Evolutionary conservation across 2,797 vertebrate species (phyloP), one percentile per base, ranked within the genome.

Genomic region (Poeciliopsis gracilis): DNA sequence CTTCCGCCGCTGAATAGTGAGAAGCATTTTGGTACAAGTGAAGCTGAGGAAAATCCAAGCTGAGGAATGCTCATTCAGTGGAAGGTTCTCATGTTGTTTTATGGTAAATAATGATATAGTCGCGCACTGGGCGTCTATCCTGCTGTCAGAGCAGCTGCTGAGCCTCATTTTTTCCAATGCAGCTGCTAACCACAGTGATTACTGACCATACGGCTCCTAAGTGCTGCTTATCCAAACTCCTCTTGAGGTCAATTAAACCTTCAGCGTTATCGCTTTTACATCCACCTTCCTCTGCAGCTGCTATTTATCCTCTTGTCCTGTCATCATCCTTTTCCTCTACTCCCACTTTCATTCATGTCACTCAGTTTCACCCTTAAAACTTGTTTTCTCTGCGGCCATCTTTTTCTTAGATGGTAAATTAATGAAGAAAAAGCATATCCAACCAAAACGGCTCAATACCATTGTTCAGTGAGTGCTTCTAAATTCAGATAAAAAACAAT

Each of bases 171-270:
- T 72, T 25, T 38, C 18, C 55, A 3, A 66, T 69, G 78, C 8
- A 61, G 82, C 72, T 0, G 10, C 43, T 85, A 90, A 91, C 90
- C 88, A 91, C 82, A 79, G 86, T 89, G 81, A 91, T 92, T 92
- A 91, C 70, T 86, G 87, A 87, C 89, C 90, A 82, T 83, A 84
- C 76, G 81, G 83, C 88, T 87, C 88, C 76, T 82, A 91, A 92
- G 90, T 93, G 90, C 86, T 87, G 88, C 89, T 90, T 89, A 86
- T 89, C 84, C 70, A 18, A 75, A 69, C 83, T 87, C 80, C 88
- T 87, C 90, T 33, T 55, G 82, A 89, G 90, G 89, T 80, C 78
- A 87, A 86, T 90, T 83, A 87, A 83, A 88, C 86, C 76, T 69
- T 84, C 87, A 46, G 73, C 13, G 76, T 82, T 76, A 83, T 84